Evolutionary conservation across 2,797 vertebrate species (phyloP), one percentile per base, ranked within the genome.

Genomic region (Synanceia verrucosa): DNA sequence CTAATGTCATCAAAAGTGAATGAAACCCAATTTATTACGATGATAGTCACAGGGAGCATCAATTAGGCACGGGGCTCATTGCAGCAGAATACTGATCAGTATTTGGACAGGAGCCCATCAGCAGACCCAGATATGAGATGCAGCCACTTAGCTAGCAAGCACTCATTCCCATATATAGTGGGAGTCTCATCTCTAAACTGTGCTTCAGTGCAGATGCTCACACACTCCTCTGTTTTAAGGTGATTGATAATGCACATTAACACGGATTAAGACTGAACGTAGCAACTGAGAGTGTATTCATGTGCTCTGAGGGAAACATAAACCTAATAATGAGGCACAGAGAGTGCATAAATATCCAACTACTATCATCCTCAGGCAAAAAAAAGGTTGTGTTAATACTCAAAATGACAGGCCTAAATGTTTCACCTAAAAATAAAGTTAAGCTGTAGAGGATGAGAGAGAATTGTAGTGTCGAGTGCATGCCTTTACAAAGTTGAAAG

Each of bases 1-100:
- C 52, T 84, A 77, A 79, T 86, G 56, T 73, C 78, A 82, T 90
- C 70, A 76, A 85, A 75, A 67, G 71, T 79, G 65, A 85, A 88
- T 78, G 65, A 86, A 88, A 75, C 62, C 67, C 51, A 81, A 67
- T 90, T 87, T 82, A 81, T 84, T 85, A 76, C 50, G 67, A 87
- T 82, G 86, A 73, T 76, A 82, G 81, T 84, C 62, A 78, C 65
- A 82, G 74, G 50, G 66, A 62, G 74, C 80, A 78, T 82, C 74
- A 83, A 76, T 84, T 86, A 82, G 64, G 19, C 57, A 43, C 37
- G 18, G 43, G 24, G 46, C 62, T 80, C 6, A 3, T 46, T 79
- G 37, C 51, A 51, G 48, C 56, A 33, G 71, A 78, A 82, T 76
- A 78, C 76, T 68, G 82, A 88, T 86, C 67, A 60, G 79, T 37